These are phyloP conservation scores for Lutjanus campechanus DNA, from an alignment of 2,797 vertebrate species.

Conservation along the genomic window DNA sequence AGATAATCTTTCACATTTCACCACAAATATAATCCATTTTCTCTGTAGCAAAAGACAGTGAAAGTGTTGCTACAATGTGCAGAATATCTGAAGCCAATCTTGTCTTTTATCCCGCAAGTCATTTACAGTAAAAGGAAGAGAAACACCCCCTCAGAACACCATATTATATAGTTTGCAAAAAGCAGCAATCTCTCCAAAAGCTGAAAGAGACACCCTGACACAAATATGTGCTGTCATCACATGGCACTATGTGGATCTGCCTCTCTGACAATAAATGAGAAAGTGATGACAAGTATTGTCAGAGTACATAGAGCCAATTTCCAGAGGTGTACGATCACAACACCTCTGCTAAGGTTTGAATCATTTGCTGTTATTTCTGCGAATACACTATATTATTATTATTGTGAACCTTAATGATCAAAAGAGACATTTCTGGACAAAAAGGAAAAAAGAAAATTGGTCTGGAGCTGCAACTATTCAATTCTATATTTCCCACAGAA, in stretches of 20 bases:
- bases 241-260: not conserved
- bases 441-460: too few species aligned
- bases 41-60: not conserved
- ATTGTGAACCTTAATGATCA: too few species aligned
- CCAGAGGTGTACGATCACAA: not conserved
- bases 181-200: conserved; percentile 14
- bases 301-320: not conserved
- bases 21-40: not conserved
- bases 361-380: not conserved
- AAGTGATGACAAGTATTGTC: not conserved
- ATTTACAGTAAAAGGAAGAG: conserved; percentile 8
- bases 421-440: too few species aligned
- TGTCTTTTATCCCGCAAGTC: not conserved
- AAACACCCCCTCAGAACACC: conserved; percentile 28
- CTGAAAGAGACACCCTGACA: conserved; percentile 22
- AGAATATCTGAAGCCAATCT: not conserved
- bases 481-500: too few species aligned
- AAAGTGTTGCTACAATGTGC: not conserved
- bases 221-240: conserved; percentile 4
- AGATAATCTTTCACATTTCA: conserved; percentile 2
- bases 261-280: conserved; percentile 6
- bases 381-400: too few species aligned
- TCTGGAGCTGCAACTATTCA: too few species aligned
- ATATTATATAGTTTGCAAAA: not conserved
- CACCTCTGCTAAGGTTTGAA: not conserved